Evolutionary conservation across 2,797 vertebrate species (phyloP), one percentile per base, ranked within the genome.

Genomic region (Nasua narica): DNA sequence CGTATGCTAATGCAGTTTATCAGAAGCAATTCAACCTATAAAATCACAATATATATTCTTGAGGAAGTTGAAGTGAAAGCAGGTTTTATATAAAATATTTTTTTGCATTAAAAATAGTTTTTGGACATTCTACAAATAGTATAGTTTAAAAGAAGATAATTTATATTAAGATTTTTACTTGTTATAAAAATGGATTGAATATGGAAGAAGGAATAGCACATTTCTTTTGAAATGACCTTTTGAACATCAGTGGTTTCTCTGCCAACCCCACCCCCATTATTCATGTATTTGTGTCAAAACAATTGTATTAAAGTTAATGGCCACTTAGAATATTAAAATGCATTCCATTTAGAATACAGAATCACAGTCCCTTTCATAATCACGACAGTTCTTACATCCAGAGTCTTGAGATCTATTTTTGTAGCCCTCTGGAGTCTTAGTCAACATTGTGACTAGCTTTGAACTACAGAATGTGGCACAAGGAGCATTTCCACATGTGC

Each of bases 381-480:
- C 7, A 16, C 0, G 46, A 50, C 5, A 16, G 1, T 58, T 7
- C 12, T 79, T 52, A 58, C 0, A 8, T 56, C 14, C 10, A 69
- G 14, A 84, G 12, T 91, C 92, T 70, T 62, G 11, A 77, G 12
- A 56, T 94, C 27, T 90, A 7, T 65, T 87, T 96, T 35, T 74
- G 7, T 35, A 58, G 11, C 6, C 1, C 37, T 8, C 50, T 79
- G 9, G 8, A 89, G n/a, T 32, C 14, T 74, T 70, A 37, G 2
- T 32, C 18, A 5, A 29, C 4, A 5, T 91, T 92, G 3, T 65
- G 12, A 94, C 15, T 69, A 67, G 4, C 5, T 50, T 56, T 91
- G 3, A 60, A 56, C n/a, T 29, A 37, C 32, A 56, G 14, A 35
- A 50, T 83, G 5, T n/a, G 21, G 18, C 56, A 40, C 6, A 29